Evolutionary conservation across 2,888 invertebrate genomes (phyloP).

Genomic region (Chelonus formosanus): DNA sequence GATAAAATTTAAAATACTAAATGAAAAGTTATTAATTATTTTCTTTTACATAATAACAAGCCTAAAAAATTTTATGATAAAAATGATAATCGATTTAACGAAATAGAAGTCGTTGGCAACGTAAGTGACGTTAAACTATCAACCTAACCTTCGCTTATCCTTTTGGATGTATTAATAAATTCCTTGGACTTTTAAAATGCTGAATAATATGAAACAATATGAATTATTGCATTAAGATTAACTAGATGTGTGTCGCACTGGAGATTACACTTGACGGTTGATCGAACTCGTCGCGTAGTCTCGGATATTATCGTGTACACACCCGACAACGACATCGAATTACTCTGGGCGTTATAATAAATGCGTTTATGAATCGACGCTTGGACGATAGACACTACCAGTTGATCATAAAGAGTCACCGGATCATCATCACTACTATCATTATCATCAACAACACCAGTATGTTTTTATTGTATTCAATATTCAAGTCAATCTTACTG

Average conservation of each 20-base stretch:
- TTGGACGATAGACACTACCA: slow-evolving; percentile 45
- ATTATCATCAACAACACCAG: too few species aligned
- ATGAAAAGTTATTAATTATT: too few species aligned
- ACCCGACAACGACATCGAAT: slow-evolving; percentile 30
- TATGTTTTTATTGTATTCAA: too few species aligned
- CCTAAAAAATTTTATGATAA: not conserved
- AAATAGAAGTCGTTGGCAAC: slow-evolving; percentile 10
- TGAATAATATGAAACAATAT: too few species aligned
- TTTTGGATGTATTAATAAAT: too few species aligned
- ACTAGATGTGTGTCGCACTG: slow-evolving; percentile 14
- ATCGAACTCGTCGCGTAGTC: slow-evolving; percentile 28
- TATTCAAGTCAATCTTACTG: too few species aligned
- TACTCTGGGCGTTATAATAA: slow-evolving; percentile 41
- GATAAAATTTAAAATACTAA: too few species aligned
- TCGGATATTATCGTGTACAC: slow-evolving; percentile 24
- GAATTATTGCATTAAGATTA: not conserved
- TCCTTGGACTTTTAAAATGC: too few species aligned
- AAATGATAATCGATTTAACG: slow-evolving; percentile 19
- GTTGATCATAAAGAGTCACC: slow-evolving; percentile 44
- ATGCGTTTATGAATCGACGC: slow-evolving; percentile 49
- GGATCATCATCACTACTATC: slow-evolving; percentile 24
- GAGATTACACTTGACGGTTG: slow-evolving; percentile 29
- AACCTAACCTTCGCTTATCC: slow-evolving; percentile 6
- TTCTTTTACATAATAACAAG: not conserved
- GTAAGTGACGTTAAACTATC: not conserved